Evolutionary conservation across 2,113 vertebrate genomes (phyloP), one percentile per base, ranked within the genome.

Genomic region (Notiomystis cincta): DNA sequence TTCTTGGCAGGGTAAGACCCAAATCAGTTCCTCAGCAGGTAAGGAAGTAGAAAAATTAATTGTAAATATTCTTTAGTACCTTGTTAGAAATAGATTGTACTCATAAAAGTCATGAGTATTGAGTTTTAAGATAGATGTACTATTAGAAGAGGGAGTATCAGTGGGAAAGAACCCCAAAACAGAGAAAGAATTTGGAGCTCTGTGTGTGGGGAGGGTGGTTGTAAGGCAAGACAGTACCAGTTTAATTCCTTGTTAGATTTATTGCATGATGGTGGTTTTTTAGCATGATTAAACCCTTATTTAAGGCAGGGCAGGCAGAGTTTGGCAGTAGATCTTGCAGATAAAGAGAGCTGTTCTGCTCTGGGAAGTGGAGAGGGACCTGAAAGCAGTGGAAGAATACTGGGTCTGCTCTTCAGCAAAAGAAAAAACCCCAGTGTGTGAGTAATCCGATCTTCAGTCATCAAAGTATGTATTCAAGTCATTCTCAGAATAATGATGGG

Each of bases 371-470:
- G 10, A 60, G n/a, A 5, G n/a, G 30, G 28, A 79, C 48, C 58
- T 87, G 67, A 70, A 71, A 54, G 56, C 60, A 95, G 71, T 90
- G 94, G 89, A 91, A 95, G 81, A 97, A 88, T 92, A 96, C 95
- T 57, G 58, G 66, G 47, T 54, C 76, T 71, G 51, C 69, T 91
- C 71, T 77, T 83, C 67, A 90, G 79, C 85, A 88, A 86, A 96
- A 83, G 44, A 89, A 60, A 91, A 95, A 95, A 27, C 38, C 82
- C 69, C 82, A 93, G 66, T 27, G 20, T 89, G 60, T 77, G 71
- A 95, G 54, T 96, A 88, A 95, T 93, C 71, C 4, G 38, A 73
- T 88, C 93, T 85, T 69, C 51, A 87, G 61, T 70, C 91, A 90
- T 85, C 67, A 88, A 81, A 97, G 58, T 19, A 56, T 44, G 75